A percentile compares a stretch with the other conserved stretches of the same genome.
These are phyloP conservation scores for Microhierax caerulescens DNA, from an alignment of 2,797 vertebrate species.

Conservation along the genomic window DNA sequence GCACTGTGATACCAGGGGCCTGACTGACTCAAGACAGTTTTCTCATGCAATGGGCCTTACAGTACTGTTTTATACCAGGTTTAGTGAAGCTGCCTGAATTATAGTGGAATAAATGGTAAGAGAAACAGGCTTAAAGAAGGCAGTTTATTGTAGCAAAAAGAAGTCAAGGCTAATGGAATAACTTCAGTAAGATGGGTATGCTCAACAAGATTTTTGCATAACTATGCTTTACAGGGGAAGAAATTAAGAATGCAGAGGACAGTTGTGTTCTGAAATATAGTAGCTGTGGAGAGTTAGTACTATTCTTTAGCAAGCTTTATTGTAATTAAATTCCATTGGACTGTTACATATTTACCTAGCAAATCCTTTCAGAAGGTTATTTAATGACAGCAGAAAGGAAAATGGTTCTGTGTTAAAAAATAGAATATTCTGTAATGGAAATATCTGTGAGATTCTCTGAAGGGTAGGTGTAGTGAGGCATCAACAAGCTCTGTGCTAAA, in stretches of 20 bases:
- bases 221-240: background rate
- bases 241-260: background rate
- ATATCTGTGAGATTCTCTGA: background rate
- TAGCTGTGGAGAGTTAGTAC: background rate
- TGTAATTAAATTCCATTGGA: background rate
- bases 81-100: background rate
- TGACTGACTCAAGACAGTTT: background rate
- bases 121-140: background rate
- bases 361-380: background rate
- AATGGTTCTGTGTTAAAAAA: background rate
- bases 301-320: background rate
- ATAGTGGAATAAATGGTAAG: background rate
- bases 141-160: background rate
- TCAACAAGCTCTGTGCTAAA: background rate
- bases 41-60: background rate
- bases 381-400: background rate
- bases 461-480: background rate
- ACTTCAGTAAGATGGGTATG: background rate
- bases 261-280: background rate
- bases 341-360: background rate
- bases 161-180: background rate
- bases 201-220: background rate
- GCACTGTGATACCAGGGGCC: background rate
- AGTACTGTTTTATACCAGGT: background rate
- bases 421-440: background rate